Conservation (phyloP, 2,888 invertebrate species). For the Lydus trimaculatus region DNA sequence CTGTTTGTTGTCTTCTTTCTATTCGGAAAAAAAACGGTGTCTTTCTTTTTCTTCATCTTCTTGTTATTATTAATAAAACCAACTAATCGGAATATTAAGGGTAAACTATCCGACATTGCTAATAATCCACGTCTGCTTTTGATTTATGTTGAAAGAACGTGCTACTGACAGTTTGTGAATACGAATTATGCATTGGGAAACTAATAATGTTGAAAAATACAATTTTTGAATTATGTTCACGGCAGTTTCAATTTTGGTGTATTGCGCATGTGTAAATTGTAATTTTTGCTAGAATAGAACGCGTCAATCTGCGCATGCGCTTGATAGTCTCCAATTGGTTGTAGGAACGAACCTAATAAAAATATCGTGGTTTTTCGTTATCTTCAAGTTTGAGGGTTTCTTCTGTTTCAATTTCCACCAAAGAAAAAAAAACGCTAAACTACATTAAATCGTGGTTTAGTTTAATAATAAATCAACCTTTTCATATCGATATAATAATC, state of each 20-base stretch:
- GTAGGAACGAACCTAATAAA: no score
- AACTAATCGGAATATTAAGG: not conserved
- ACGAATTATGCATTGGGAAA: not conserved
- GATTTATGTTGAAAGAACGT: not conserved
- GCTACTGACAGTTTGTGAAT: not conserved
- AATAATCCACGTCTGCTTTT: not conserved
- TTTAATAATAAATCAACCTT: no score
- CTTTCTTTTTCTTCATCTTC: not conserved
- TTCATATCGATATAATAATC: not conserved
- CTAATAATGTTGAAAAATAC: not conserved
- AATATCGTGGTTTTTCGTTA: no score
- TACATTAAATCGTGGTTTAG: no score
- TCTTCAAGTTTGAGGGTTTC: no score
- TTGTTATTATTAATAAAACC: not conserved
- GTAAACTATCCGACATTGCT: not conserved
- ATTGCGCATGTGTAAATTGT: no score
- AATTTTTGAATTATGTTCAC: not conserved
- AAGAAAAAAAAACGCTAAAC: no score
- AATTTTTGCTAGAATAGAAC: no score
- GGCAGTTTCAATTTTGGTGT: not conserved
- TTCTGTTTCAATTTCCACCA: no score
- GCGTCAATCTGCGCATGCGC: no score
- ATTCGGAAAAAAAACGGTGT: not conserved
- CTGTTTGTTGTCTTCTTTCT: not conserved
- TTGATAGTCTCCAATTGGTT: no score